Evolutionary conservation across 2,888 invertebrate species (phyloP).

Genomic region (Macroteleia sp.): DNA sequence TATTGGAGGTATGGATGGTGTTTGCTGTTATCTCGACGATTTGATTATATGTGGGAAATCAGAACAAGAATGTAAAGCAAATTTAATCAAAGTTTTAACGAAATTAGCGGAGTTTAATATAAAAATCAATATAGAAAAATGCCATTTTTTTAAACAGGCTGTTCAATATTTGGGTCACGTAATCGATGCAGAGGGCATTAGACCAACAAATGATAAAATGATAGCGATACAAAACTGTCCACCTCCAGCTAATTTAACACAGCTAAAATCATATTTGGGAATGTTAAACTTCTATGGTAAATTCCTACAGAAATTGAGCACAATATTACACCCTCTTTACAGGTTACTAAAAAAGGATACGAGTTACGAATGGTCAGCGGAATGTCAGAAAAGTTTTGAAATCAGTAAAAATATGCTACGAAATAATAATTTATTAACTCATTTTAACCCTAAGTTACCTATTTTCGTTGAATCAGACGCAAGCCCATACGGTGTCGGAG

Average conservation of each 20-base stretch:
- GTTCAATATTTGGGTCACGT: constrained; percentile 27
- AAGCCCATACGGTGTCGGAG: constrained; percentile 73
- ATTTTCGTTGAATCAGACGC: constrained; percentile 72
- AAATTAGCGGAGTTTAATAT: no score
- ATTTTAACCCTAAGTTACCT: no score
- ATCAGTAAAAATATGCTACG: no score
- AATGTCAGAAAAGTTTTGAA: background rate
- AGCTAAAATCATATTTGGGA: constrained; percentile 72
- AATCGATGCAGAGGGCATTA: constrained; percentile 16
- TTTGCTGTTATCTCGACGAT: no score
- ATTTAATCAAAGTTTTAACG: no score
- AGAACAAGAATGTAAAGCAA: no score
- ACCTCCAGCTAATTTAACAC: constrained; percentile 57
- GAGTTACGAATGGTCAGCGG: constrained; percentile 1
- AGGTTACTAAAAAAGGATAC: constrained; percentile 1
- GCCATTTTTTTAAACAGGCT: constrained; percentile 7
- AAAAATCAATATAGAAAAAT: no score
- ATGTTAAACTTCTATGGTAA: constrained; percentile 75
- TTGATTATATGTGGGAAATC: no score
- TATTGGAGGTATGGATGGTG: no score
- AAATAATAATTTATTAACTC: no score
- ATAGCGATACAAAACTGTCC: constrained; percentile 23
- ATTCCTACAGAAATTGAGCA: constrained; percentile 64
- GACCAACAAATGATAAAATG: constrained; percentile 33
- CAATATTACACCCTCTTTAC: constrained; percentile 34